phyloP scores from a whole-genome alignment of 2,113 vertebrate species.

The Odontesthes bonariensis region DNA sequence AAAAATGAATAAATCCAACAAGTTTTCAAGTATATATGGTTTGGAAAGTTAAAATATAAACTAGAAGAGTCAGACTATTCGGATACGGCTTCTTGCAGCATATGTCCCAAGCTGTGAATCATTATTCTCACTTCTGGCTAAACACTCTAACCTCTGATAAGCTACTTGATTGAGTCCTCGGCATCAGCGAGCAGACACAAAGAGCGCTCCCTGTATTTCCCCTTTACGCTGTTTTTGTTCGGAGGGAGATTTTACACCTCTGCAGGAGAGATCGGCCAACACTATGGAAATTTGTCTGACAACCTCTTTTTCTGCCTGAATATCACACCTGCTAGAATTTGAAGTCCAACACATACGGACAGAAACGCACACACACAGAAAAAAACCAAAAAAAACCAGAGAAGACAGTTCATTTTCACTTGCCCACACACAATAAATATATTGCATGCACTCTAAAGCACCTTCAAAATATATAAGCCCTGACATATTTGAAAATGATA shows the following conservation, averaged over 20 bases:
- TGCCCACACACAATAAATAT: conserved; percentile 40
- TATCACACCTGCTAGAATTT: conserved; percentile 88
- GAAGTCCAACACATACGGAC: conserved; percentile 75
- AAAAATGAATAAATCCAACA: neutral
- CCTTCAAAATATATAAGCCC: conserved; percentile 31
- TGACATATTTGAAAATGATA: conserved; percentile 59
- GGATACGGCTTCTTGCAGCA: no score
- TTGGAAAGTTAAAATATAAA: neutral
- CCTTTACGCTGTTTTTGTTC: conserved; percentile 82
- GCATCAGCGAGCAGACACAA: conserved; percentile 48
- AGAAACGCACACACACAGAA: neutral
- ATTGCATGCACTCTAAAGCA: conserved; percentile 18
- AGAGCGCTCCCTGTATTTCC: neutral
- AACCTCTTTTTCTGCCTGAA: conserved; percentile 80
- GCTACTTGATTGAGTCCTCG: neutral
- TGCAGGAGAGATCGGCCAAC: conserved; percentile 83
- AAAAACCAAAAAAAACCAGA: no score
- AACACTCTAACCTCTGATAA: no score
- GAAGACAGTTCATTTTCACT: conserved; percentile 57
- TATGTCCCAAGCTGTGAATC: no score
- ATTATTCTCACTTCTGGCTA: no score
- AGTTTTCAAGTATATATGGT: neutral
- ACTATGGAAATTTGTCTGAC: conserved; percentile 85
- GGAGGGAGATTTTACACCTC: conserved; percentile 85
- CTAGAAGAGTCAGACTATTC: no score